Conservation (phyloP, 2,113 vertebrate genomes). For the Numenius arquata region DNA sequence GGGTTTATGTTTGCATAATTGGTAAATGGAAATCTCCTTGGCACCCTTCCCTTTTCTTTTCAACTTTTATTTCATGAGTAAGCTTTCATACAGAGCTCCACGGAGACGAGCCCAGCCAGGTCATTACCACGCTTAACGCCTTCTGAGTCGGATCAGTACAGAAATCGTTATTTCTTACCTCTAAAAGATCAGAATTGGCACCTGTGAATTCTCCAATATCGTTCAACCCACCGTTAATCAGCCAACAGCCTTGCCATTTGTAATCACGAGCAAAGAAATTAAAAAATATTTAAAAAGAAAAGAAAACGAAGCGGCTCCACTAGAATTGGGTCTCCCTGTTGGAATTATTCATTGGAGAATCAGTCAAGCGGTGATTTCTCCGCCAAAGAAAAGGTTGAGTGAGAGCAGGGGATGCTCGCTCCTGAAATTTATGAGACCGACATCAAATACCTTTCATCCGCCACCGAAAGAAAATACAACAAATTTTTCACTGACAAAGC, state of each 20-base stretch:
- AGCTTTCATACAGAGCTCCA: background rate
- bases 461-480: slow-evolving; percentile 22
- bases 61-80: background rate
- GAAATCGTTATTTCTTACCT: background rate
- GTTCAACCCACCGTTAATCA: slow-evolving; percentile 33
- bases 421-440: slow-evolving; percentile 47
- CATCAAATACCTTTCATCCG: background rate
- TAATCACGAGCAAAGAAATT: background rate
- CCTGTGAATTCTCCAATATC: background rate
- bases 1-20: background rate
- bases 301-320: background rate
- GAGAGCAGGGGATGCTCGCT: slow-evolving; percentile 18
- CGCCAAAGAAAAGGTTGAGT: background rate
- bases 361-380: slow-evolving; percentile 16
- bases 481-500: slow-evolving; percentile 40
- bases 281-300: background rate
- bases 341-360: slow-evolving; percentile 31
- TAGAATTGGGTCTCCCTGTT: background rate
- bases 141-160: background rate
- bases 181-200: background rate
- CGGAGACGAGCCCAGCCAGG: background rate
- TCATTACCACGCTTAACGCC: background rate
- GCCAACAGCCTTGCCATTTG: background rate
- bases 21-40: background rate
- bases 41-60: background rate